Conservation (phyloP, 2,113 vertebrate species). For the Cottus gobio region DNA sequence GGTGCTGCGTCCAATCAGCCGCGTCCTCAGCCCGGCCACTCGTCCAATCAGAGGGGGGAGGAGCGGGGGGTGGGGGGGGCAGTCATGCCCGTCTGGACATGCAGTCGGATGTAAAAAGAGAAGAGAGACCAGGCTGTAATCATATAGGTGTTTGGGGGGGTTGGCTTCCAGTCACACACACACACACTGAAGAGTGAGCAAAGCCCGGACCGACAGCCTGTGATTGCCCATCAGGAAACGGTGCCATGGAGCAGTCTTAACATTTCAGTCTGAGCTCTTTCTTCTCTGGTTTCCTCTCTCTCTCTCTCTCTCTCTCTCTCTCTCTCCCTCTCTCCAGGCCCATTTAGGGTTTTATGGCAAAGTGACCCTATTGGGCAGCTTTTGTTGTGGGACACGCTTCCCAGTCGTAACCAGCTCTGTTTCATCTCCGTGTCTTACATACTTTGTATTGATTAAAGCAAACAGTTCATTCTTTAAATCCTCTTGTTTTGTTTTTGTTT, state of each 20-base stretch:
- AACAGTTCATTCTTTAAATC: slow-evolving; percentile 56
- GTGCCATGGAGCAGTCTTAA: slow-evolving; percentile 28
- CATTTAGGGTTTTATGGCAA: slow-evolving; percentile 62
- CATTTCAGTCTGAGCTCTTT: slow-evolving; percentile 51
- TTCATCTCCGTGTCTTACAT: slow-evolving; percentile 51
- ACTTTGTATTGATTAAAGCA: slow-evolving; percentile 58
- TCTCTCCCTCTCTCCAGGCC: slow-evolving; percentile 48
- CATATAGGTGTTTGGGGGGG: slow-evolving; percentile 47
- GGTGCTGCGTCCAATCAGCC: slow-evolving; percentile 49
- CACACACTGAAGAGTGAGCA: slow-evolving; percentile 32
- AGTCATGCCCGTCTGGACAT: slow-evolving; percentile 50
- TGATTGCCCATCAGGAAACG: slow-evolving; percentile 71
- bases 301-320: slow-evolving; percentile 43
- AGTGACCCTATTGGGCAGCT: slow-evolving; percentile 54
- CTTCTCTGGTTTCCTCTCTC: slow-evolving; percentile 58
- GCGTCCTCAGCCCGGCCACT: slow-evolving; percentile 19
- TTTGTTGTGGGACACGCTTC: slow-evolving; percentile 69
- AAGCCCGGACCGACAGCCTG: slow-evolving; percentile 44
- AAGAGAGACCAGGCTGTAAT: slow-evolving; percentile 43
- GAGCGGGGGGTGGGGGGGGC: neutral
- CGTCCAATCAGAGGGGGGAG: slow-evolving; percentile 51
- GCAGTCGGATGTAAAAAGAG: slow-evolving; percentile 45
- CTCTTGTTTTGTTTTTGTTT: slow-evolving; percentile 47
- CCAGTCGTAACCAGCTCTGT: slow-evolving; percentile 56
- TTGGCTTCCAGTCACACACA: slow-evolving; percentile 25